phyloP scores from a whole-genome alignment of 2,888 invertebrate species.

The Halocaridina rubra region DNA sequence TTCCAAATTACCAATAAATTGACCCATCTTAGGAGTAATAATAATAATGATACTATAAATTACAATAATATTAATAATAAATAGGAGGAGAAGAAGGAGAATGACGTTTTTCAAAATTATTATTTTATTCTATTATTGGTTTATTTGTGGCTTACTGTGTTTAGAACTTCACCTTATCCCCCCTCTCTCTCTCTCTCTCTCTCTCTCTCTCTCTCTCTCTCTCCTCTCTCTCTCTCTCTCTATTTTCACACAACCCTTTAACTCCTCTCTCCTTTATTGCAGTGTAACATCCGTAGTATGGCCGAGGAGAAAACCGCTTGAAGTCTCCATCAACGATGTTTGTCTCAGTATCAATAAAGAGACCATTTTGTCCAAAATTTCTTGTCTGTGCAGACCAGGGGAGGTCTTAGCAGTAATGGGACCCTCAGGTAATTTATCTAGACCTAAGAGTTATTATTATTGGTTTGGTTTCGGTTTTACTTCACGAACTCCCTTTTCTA shows the following conservation, averaged over 20 bases:
- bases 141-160: too few species aligned
- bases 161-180: too few species aligned
- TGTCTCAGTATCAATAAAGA: conserved; percentile 28
- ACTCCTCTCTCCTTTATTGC: not conserved
- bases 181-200: not conserved
- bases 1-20: too few species aligned
- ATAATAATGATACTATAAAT: too few species aligned
- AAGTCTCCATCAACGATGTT: conserved; percentile 39
- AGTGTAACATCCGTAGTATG: conserved; percentile 22
- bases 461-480: too few species aligned
- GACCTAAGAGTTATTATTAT: too few species aligned
- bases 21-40: too few species aligned
- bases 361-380: conserved; percentile 76
- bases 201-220: not conserved
- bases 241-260: not conserved
- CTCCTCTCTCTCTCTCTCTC: not conserved
- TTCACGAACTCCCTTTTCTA: too few species aligned
- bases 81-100: too few species aligned
- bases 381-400: conserved; percentile 80
- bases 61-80: too few species aligned
- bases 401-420: conserved; percentile 86
- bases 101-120: too few species aligned
- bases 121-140: too few species aligned
- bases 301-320: conserved; percentile 34
- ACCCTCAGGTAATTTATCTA: conserved; percentile 75